These are phyloP conservation scores for Oryctolagus cuniculus DNA, from an alignment of 2,113 vertebrate genomes.

Conservation along the genomic window mOryCun1.1 NC_091432.1:58961001-58961500, in stretches of 20 bases:
- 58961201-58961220: not conserved
- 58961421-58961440: no score
- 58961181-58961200: not conserved
- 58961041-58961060: constrained; percentile 16
- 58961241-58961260: not conserved
- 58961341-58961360: not conserved
- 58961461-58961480: no score
- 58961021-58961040: not conserved
- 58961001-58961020: not conserved
- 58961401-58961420: constrained; percentile 17
- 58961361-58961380: not conserved
- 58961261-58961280: not conserved
- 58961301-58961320: not conserved
- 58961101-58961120: not conserved
- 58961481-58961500: no score
- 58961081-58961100: not conserved
- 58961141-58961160: not conserved
- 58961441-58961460: no score
- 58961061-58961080: constrained; percentile 36
- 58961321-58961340: not conserved
- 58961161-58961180: not conserved
- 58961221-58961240: not conserved
- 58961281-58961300: not conserved
- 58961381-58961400: not conserved
- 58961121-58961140: not conserved